Evolutionary conservation across 2,888 invertebrate species (phyloP), one percentile per base, ranked within the genome.

Genomic region (Hololepta plana): DNA sequence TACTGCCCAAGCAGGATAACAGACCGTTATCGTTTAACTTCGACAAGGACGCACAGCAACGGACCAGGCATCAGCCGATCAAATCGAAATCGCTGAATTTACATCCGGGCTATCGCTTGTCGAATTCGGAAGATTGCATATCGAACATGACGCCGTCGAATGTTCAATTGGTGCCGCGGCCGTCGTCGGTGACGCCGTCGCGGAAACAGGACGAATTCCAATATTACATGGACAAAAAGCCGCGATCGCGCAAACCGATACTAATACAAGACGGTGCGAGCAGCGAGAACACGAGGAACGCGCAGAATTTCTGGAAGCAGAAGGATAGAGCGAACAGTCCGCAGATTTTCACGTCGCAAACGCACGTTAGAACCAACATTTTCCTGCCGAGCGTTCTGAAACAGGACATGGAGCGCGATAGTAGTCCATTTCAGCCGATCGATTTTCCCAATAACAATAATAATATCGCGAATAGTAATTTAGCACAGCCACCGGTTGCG

Each of bases 201-300:
- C 33, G 32, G 14, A 30, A 37, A 21, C 38, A 39, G 3, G 50
- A 49, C 16, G 41, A 44, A 29, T 71, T 64, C 41, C 61, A 72
- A 33, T 77, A 77, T 42, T 64, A 72, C 30, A 69, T 75, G 3
- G 77, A 77, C 51, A 69, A 72, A 37, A 68, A 67, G 32, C 76
- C 77, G 1, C 59, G 77, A 40, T 76, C 76, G 32, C 55, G 77
- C 21, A 67, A 71, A 43, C 77, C 77, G 15, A 73, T 79, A 38
- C 69, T 73, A 40, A 64, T 77, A 32, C 59, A 71, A 28, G 31
- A 28, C 14, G 32, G 27, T 30, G n/a, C n/a, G n/a, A n/a, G n/a
- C n/a, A n/a, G n/a, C 30, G 16, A 27, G 24, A 30, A 17, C 32
- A 23, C 21, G 12, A 19, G 15, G 9, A 16, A 62, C 41, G 65